phyloP scores from a whole-genome alignment of 37 sponge, comb jelly and placozoan species.

The Ianthella basta region DNA sequence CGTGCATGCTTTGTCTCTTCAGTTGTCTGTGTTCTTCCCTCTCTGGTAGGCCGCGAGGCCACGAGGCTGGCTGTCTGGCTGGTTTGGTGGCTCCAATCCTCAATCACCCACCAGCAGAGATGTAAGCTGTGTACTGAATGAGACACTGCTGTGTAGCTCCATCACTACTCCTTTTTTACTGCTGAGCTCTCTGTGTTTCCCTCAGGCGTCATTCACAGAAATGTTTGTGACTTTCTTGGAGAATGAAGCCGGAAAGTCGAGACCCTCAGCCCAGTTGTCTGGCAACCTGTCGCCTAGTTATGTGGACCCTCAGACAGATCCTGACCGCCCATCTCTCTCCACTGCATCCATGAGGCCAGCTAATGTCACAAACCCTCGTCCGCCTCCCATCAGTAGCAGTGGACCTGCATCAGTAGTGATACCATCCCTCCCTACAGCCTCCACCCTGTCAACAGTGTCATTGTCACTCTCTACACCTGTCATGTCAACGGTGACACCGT shows the following conservation, averaged over 20 bases:
- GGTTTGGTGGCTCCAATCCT: conserved; percentile 40
- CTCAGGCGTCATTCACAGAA: conserved; percentile 55
- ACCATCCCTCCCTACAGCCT: neutral
- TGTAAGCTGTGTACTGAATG: neutral
- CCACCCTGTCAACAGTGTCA: neutral
- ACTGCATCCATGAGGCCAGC: conserved; percentile 34
- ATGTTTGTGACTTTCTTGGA: conserved; percentile 80
- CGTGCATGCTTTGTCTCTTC: neutral
- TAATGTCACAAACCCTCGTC: conserved; percentile 3
- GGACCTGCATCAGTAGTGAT: neutral
- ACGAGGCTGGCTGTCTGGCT: conserved; percentile 53
- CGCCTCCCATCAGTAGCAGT: neutral
- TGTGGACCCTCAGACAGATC: conserved; percentile 66
- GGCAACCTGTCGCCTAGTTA: conserved; percentile 28
- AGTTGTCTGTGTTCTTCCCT: neutral
- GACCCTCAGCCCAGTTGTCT: neutral
- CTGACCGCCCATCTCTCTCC: conserved; percentile 73
- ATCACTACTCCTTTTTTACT: neutral
- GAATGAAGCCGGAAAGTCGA: conserved; percentile 45
- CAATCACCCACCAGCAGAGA: conserved; percentile 18
- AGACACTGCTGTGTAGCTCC: neutral
- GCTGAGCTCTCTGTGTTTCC: neutral
- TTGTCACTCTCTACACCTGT: too few species aligned
- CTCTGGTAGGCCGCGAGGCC: conserved; percentile 2
- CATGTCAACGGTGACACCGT: too few species aligned